Percentiles rank a stretch among this genome's conserved stretches.
phyloP scores from a whole-genome alignment of 2,113 vertebrate genomes.

The Toxotes chatareus region DNA sequence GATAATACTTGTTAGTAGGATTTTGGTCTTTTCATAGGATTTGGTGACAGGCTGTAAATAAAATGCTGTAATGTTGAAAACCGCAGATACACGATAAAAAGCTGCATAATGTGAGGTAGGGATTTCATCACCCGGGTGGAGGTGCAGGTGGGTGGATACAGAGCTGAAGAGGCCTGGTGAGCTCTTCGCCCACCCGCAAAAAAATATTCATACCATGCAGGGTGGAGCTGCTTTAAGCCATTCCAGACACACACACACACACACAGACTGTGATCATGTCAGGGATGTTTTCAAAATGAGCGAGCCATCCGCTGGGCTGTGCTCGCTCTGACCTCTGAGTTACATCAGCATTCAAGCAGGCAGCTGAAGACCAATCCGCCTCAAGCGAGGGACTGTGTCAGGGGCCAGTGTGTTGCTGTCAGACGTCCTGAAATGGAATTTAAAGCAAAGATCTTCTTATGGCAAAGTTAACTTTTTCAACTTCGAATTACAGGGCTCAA shows the following conservation, averaged over 20 bases:
- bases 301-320: slow-evolving; percentile 33
- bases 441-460: neutral
- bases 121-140: slow-evolving; percentile 52
- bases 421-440: slow-evolving; percentile 16
- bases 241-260: slow-evolving; percentile 42
- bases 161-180: neutral
- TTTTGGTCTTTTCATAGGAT: too few species aligned
- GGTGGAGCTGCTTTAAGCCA: slow-evolving; percentile 40
- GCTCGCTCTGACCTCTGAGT: slow-evolving; percentile 61
- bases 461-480: neutral
- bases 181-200: neutral
- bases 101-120: neutral
- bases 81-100: neutral
- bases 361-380: slow-evolving; percentile 42
- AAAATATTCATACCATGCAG: slow-evolving; percentile 25
- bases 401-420: slow-evolving; percentile 42
- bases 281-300: slow-evolving; percentile 57
- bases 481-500: neutral
- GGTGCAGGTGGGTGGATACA: slow-evolving; percentile 31
- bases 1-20: neutral
- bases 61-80: neutral
- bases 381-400: slow-evolving; percentile 55
- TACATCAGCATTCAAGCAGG: slow-evolving; percentile 69
- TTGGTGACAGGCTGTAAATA: neutral
- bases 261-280: slow-evolving; percentile 40